phyloP scores from a whole-genome alignment of 2,113 vertebrate species.

The Artemisiospiza belli region DNA sequence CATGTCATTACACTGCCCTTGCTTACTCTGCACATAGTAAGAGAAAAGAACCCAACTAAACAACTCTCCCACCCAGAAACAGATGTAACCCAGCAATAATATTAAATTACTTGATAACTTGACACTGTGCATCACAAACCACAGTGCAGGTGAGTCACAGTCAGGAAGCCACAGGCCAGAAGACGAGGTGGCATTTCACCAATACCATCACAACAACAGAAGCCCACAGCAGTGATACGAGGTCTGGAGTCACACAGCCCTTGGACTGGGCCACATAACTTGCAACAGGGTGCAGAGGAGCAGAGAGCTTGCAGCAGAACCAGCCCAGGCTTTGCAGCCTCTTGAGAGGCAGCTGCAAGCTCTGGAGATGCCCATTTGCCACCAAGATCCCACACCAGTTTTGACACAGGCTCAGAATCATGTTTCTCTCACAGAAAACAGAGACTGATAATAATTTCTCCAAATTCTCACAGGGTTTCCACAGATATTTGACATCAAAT shows the following conservation, averaged over 20 bases:
- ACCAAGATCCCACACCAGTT: not conserved
- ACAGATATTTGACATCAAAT: not conserved
- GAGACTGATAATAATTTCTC: not conserved
- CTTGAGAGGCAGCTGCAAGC: not conserved
- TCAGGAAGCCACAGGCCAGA: not conserved
- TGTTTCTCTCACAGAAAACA: not conserved
- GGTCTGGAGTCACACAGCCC: not conserved
- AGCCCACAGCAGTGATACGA: rapidly evolving
- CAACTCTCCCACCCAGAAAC: not conserved
- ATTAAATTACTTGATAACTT: not conserved
- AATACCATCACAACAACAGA: not conserved
- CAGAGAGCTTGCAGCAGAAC: not conserved
- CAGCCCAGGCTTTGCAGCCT: not conserved
- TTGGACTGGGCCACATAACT: not conserved
- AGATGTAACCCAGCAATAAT: not conserved
- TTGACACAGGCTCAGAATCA: not conserved
- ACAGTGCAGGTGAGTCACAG: not conserved
- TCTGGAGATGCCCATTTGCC: not conserved
- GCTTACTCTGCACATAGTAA: not conserved
- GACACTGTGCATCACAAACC: not conserved
- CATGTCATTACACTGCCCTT: rapidly evolving
- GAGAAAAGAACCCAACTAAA: not conserved
- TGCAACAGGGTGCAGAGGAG: not conserved
- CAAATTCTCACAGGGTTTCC: not conserved
- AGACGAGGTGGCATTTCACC: not conserved